Evolutionary conservation across 2,888 invertebrate genomes (phyloP), one percentile per base, ranked within the genome.

Genomic region (Chorisops tibialis): DNA sequence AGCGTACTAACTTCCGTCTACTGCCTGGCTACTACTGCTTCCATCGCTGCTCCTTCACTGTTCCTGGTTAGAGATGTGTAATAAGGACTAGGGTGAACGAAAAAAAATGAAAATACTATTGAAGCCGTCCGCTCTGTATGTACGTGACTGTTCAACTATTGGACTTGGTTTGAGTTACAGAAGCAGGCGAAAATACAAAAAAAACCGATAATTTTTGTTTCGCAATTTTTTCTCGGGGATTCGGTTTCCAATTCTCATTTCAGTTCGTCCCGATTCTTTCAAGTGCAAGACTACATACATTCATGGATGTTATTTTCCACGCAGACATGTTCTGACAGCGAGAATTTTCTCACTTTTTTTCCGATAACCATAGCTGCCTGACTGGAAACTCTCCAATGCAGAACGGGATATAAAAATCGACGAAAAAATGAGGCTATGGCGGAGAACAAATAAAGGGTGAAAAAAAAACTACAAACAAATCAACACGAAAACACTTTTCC

Each of bases 341-440:
- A 49, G 59, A 63, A 59, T 63, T 63, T 63, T 63, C 62, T 63
- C 62, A 59, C 52, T 59, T 63, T 59, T 59, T 52, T 38, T 18
- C 9, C n/a, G 39, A 14, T 12, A n/a, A 16, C n/a, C 3, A 22
- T 22, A 14, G 48, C 35, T 11, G 11, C 14, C 18, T 9, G n/a
- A 12, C n/a, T 24, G 30, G 12, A 2, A 24, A 24, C 12, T 7
- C 35, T n/a, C n/a, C 11, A 16, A 50, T 37, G 35, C 30, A 50
- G 50, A 52, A 52, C 38, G 38, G 21, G 21, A 52, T 38, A 52
- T 38, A 9, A 39, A 52, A 52, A 52, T 50, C 30, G 35, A 9
- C 7, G 9, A 38, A 52, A 52, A 52, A 37, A 21, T 21, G 30
- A 30, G 38, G 38, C 38, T 18, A 39, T 9, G 14, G n/a, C 7